Conservation (phyloP, 2,113 vertebrate species). For the Grantiella picta region DNA sequence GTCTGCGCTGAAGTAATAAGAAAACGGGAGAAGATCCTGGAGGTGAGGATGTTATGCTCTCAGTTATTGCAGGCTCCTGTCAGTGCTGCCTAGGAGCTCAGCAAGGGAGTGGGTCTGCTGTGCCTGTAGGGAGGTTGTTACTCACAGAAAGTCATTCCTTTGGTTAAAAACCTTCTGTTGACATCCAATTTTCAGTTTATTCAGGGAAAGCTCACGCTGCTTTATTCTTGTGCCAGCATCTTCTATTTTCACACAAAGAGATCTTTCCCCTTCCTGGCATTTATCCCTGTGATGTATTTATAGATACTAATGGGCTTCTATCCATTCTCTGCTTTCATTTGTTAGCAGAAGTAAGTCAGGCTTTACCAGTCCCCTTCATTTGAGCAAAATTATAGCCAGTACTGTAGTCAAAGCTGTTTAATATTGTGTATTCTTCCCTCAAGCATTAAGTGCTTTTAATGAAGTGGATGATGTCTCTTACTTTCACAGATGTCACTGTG, state of each 20-base stretch:
- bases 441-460: background rate
- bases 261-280: slow-evolving; percentile 12
- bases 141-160: background rate
- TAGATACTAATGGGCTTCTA: slow-evolving; percentile 17
- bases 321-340: background rate
- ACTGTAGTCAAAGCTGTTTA: background rate
- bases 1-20: background rate
- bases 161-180: slow-evolving; percentile 21
- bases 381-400: background rate
- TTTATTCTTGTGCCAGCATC: slow-evolving; percentile 29
- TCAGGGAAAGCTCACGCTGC: background rate
- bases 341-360: background rate
- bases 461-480: background rate
- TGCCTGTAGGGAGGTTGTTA: background rate
- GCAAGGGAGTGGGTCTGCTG: background rate
- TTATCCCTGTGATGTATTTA: slow-evolving; percentile 31
- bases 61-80: background rate
- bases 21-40: background rate
- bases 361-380: background rate
- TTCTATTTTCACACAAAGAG: slow-evolving; percentile 33
- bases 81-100: background rate
- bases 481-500: background rate
- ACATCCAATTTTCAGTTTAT: slow-evolving; percentile 26
- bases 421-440: background rate
- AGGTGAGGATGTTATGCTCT: background rate